Conservation (phyloP, 2,113 vertebrate species). For the Brachyhypopomus occidentalis region DNA sequence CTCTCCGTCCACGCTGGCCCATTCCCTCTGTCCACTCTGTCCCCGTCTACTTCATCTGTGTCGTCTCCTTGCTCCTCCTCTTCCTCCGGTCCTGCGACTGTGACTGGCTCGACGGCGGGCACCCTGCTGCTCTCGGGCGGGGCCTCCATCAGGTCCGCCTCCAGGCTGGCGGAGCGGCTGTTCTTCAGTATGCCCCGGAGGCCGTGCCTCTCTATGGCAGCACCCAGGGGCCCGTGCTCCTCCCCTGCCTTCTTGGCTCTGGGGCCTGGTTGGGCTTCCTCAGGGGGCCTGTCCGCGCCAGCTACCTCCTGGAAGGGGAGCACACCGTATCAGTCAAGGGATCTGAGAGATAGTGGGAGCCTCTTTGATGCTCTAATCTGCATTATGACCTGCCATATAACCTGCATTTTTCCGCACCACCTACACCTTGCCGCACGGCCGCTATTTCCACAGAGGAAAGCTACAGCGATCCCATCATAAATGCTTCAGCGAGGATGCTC, state of each 20-base stretch:
- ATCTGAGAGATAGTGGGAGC: too few species aligned
- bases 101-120: constrained; percentile 10
- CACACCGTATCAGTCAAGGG: too few species aligned
- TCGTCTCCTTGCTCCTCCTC: too few species aligned
- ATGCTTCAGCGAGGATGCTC: neutral
- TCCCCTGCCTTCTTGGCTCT: neutral
- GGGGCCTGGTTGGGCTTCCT: neutral
- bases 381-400: neutral
- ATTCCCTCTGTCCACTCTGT: constrained; percentile 47
- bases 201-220: constrained; percentile 65
- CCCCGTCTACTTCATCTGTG: constrained; percentile 24
- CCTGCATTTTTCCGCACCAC: neutral
- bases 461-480: constrained; percentile 20
- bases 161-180: constrained; percentile 70
- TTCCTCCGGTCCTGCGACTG: constrained; percentile 9
- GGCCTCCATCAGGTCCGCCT: constrained; percentile 58
- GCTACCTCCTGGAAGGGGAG: too few species aligned
- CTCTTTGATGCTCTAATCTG: too few species aligned
- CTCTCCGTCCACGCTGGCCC: constrained; percentile 34
- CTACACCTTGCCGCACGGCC: neutral
- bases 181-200: constrained; percentile 79
- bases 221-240: constrained; percentile 39
- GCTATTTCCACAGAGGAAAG: constrained; percentile 9
- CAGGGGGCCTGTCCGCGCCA: neutral
- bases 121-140: constrained; percentile 53